Evolutionary conservation across 2,797 vertebrate species (phyloP).

Genomic region (Luscinia luscinia): DNA sequence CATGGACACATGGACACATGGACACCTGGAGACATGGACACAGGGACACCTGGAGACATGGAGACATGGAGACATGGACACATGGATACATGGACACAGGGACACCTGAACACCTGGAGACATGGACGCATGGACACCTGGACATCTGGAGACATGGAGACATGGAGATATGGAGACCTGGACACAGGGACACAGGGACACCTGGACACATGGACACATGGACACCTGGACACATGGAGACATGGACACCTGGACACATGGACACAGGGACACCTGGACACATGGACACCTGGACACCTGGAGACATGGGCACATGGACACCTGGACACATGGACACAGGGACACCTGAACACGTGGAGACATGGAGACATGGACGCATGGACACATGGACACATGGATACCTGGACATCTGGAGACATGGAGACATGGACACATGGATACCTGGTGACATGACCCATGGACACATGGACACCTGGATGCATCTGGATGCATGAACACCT

Average conservation of each 20-base stretch:
- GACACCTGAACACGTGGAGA: background rate
- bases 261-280: background rate
- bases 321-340: no score
- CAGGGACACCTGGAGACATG: fast-evolving
- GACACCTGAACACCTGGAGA: background rate
- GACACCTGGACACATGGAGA: fast-evolving
- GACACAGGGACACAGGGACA: background rate
- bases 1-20: fast-evolving
- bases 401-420: fast-evolving
- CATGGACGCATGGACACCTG: background rate
- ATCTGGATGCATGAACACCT: fast-evolving
- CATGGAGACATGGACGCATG: fast-evolving
- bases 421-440: no score
- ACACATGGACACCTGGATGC: background rate
- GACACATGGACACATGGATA: fast-evolving
- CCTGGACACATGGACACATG: fast-evolving
- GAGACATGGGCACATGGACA: no score
- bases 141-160: fast-evolving
- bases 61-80: background rate
- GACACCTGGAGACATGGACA: fast-evolving
- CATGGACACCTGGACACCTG: fast-evolving
- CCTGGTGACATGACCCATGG: no score
- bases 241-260: fast-evolving
- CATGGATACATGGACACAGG: no score
- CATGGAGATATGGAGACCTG: background rate